Conservation (phyloP, 2,888 invertebrate genomes). For the Rhyacophila evoluta region DNA sequence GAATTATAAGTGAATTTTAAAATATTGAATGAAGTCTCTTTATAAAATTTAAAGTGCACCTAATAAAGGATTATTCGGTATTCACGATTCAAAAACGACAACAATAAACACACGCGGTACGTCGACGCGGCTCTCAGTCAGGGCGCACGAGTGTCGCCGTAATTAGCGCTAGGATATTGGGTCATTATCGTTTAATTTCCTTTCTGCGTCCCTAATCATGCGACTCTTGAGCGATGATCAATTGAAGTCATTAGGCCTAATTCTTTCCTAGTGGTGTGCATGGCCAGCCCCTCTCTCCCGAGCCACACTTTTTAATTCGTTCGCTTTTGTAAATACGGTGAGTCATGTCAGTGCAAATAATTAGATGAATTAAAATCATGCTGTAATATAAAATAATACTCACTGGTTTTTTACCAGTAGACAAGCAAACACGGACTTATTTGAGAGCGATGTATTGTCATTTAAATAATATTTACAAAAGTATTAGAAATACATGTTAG, state of each 20-base stretch:
- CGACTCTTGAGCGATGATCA: conserved; percentile 52
- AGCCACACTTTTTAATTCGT: conserved; percentile 19
- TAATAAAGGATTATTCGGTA: background rate
- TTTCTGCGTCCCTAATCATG: conserved; percentile 54
- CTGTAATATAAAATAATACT: too few relatives aligned
- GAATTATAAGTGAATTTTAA: too few relatives aligned
- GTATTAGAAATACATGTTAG: too few relatives aligned
- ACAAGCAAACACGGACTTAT: too few relatives aligned
- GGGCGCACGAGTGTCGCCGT: conserved; percentile 35
- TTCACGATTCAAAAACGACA: background rate
- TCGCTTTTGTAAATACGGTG: conserved; percentile 1
- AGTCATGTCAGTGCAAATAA: background rate
- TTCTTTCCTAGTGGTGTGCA: conserved; percentile 44
- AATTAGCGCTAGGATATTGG: conserved; percentile 55
- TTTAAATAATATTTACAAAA: too few relatives aligned
- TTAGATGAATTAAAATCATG: background rate
- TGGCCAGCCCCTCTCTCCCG: conserved; percentile 33
- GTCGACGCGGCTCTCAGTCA: background rate
- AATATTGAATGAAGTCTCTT: too few relatives aligned
- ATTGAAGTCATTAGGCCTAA: conserved; percentile 55
- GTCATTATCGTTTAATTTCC: conserved; percentile 55
- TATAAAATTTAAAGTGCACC: background rate
- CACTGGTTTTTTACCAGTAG: too few relatives aligned
- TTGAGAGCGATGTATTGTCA: too few relatives aligned
- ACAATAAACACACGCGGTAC: conserved; percentile 27